Percentiles rank a stretch among this genome's conserved stretches.
These are phyloP conservation scores for Volucella zonaria DNA, from an alignment of 2,888 invertebrate genomes.

Conservation along the genomic window DNA sequence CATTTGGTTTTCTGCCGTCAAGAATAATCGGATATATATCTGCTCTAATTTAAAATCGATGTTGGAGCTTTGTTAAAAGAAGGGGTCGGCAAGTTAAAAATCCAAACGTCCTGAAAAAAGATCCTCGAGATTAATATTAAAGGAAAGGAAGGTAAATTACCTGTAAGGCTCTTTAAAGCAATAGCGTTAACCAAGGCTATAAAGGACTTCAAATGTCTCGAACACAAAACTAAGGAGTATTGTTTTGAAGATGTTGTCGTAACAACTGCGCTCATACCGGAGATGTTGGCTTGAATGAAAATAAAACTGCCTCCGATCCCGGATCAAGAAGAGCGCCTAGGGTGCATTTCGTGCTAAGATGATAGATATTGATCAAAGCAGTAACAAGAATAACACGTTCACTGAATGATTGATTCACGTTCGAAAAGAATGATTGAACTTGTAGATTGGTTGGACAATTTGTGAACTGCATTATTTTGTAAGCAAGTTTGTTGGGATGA, in stretches of 20 bases:
- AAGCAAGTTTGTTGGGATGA: too few relatives aligned
- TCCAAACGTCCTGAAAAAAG: not conserved
- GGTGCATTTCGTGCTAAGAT: not conserved
- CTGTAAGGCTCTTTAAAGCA: slow-evolving; percentile 34
- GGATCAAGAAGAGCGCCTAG: slow-evolving; percentile 23
- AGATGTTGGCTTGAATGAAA: too few relatives aligned
- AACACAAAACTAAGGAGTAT: slow-evolving; percentile 1
- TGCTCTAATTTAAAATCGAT: slow-evolving; percentile 31
- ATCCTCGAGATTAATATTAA: not conserved
- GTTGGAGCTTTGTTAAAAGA: slow-evolving; percentile 15
- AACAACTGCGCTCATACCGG: too few relatives aligned
- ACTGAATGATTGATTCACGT: too few relatives aligned
- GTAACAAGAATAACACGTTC: slow-evolving; percentile 9
- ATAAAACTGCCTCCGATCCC: too few relatives aligned
- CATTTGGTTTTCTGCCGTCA: slow-evolving; percentile 6
- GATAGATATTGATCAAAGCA: not conserved
- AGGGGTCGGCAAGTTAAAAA: slow-evolving; percentile 20
- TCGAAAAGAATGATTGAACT: too few relatives aligned
- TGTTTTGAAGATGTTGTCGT: slow-evolving; percentile 30
- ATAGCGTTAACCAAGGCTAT: not conserved
- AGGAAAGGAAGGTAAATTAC: slow-evolving; percentile 17
- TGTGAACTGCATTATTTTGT: too few relatives aligned
- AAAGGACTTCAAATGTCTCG: not conserved
- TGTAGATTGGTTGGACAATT: too few relatives aligned
- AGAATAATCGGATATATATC: slow-evolving; percentile 26